These are phyloP conservation scores for Danio albolineatus DNA, from an alignment of 2,797 vertebrate genomes.

Conservation along the genomic window DNA sequence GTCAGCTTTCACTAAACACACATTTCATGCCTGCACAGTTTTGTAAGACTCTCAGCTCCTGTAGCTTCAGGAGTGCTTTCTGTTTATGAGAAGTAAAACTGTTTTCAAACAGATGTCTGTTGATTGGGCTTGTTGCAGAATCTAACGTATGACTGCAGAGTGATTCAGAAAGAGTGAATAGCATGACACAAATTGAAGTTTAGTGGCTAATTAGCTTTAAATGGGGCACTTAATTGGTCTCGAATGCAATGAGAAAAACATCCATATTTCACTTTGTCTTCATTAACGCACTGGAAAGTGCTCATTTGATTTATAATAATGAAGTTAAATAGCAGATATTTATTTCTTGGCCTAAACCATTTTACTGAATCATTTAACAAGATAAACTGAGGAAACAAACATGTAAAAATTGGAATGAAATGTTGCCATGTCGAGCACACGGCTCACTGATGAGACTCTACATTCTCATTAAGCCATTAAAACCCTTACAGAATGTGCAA, in stretches of 20 bases:
- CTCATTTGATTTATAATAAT: constrained; percentile 72
- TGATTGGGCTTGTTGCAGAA: constrained; percentile 59
- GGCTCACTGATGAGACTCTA: constrained; percentile 46
- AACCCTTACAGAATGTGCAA: constrained; percentile 4
- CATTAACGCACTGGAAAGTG: constrained; percentile 71
- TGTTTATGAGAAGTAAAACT: constrained; percentile 14
- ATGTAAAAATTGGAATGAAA: constrained; percentile 57
- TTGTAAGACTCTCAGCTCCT: neutral
- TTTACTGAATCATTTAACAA: constrained; percentile 50
- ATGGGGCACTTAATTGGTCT: constrained; percentile 78
- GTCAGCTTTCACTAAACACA: neutral
- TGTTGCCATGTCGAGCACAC: constrained; percentile 49
- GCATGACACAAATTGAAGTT: constrained; percentile 76
- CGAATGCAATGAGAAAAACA: constrained; percentile 75
- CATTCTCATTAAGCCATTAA: constrained; percentile 30
- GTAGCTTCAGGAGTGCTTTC: neutral
- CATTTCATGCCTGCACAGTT: neutral
- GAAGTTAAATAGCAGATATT: constrained; percentile 67
- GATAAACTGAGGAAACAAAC: constrained; percentile 61
- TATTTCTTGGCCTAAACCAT: constrained; percentile 57
- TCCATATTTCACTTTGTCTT: constrained; percentile 81
- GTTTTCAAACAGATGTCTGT: constrained; percentile 63
- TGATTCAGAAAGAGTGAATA: constrained; percentile 72
- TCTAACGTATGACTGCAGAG: constrained; percentile 61
- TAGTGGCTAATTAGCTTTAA: constrained; percentile 79